Conservation (phyloP, 2,888 invertebrate genomes). For the Neelides folsomi region DNA sequence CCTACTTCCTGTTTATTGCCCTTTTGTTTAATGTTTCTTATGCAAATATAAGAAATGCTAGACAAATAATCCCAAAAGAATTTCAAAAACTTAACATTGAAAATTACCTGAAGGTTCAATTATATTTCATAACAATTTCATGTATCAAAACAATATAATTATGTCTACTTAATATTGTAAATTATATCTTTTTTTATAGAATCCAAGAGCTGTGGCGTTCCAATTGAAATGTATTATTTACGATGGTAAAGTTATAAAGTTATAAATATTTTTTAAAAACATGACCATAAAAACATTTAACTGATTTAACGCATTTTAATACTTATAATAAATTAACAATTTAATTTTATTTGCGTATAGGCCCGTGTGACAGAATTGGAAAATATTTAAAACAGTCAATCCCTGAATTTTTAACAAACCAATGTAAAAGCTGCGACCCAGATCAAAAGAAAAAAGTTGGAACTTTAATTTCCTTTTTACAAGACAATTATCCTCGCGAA, state of each 20-base stretch:
- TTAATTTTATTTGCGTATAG: too few relatives aligned
- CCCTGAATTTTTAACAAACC: slow-evolving; percentile 30
- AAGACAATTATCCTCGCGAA: slow-evolving; percentile 32
- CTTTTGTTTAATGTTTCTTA: slow-evolving; percentile 10
- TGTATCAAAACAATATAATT: too few relatives aligned
- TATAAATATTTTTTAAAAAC: too few relatives aligned
- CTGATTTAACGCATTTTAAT: too few relatives aligned
- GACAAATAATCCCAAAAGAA: slow-evolving; percentile 28
- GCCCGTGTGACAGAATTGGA: slow-evolving; percentile 49
- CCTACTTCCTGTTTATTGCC: slow-evolving; percentile 13
- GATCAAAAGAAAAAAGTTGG: slow-evolving; percentile 29
- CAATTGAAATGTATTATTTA: slow-evolving; percentile 32
- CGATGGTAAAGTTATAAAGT: slow-evolving; percentile 14
- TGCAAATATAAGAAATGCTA: slow-evolving; percentile 14
- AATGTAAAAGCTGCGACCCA: slow-evolving; percentile 28
- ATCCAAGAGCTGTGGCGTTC: slow-evolving; percentile 29
- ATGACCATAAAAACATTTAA: too few relatives aligned
- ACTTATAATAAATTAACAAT: too few relatives aligned
- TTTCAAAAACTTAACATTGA: slow-evolving; percentile 32
- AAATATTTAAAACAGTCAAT: slow-evolving; percentile 43
- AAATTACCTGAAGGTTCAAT: slow-evolving; percentile 30
- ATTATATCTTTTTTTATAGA: slow-evolving; percentile 13
- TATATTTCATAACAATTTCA: neutral
- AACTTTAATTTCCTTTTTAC: slow-evolving; percentile 28
- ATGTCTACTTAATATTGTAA: too few relatives aligned